A percentile compares a stretch with the other conserved stretches of the same genome.
Conservation (phyloP, 2,888 invertebrate genomes). For the Pterobdella sp. region DNA sequence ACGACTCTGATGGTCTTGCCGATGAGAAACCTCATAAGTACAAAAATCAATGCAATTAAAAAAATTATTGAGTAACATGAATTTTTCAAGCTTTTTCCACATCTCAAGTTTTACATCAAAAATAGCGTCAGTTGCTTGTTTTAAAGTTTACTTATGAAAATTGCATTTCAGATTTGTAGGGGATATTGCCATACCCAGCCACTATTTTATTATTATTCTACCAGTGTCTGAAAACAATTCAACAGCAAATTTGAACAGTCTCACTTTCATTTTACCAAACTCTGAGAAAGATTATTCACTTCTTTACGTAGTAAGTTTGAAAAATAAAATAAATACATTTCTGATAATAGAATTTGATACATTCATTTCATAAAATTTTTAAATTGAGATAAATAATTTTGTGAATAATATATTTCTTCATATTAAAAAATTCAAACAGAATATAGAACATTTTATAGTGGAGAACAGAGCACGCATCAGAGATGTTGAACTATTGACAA, state of each 20-base stretch:
- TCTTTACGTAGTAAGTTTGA: no score
- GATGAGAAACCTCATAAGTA: slow-evolving; percentile 26
- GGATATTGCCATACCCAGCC: slow-evolving; percentile 10
- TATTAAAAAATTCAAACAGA: not conserved
- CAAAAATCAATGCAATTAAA: not conserved
- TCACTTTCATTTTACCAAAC: slow-evolving; percentile 17
- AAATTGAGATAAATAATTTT: no score
- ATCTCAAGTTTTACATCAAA: no score
- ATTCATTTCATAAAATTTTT: no score
- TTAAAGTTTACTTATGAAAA: no score
- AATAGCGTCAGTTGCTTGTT: no score
- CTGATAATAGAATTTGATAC: no score
- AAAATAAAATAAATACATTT: no score
- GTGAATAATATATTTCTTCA: no score
- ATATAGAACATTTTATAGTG: slow-evolving; percentile 36
- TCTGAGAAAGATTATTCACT: no score
- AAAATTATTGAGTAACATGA: not conserved
- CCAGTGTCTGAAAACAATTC: not conserved
- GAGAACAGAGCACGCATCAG: slow-evolving; percentile 42
- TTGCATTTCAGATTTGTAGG: no score
- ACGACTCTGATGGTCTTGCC: slow-evolving; percentile 39
- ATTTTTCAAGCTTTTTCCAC: no score
- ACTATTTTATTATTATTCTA: slow-evolving; percentile 10
- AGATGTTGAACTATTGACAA: slow-evolving; percentile 44
- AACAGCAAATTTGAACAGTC: slow-evolving; percentile 9